Base-by-base conservation (phyloP, 1,140 invertebrate species). In the Zaprionus camerounensis region DNA sequence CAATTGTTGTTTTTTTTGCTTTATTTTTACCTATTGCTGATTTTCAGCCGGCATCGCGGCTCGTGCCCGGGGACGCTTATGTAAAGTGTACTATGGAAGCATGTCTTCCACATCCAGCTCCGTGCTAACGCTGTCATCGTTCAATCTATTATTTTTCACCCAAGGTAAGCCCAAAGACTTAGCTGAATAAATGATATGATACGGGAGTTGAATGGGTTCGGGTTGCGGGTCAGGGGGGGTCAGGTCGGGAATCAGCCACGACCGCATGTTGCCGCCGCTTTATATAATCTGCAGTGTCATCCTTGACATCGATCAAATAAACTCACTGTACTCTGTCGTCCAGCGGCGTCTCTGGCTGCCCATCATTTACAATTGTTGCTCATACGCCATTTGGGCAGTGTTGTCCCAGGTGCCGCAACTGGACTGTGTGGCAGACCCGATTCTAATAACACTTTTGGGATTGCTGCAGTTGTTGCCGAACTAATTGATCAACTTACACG, bases 121-220 rank as follows among this genome's bases (percentile, higher is more conserved):
- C 76, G 85, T 87, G 84, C 82, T 92, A 81, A 83, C 91, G 77
- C 87, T 92, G 80, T 92, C 91, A 82, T 92, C 91, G 80, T 92
- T 92, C 76, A 92, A 92, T 92, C 63, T 92, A 87, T 92, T 92
- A 85, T 92, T 92, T 92, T 92, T 92, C 80, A 92, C 91, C 78
- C 91, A 92, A 92, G 91, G 91, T 92, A 92, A 84, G 82, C 58
- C 41, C 12, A 24, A 65, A 28, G 41, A 67, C 24, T 59, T 41
- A 59, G 20, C 17, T 17, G 38, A 73, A 69, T 38, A 71, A 24
- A 36, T 26, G 24, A 46, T 46, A 44, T 13, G 41, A 46, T 46
- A 17, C 41, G 17, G 17, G 41, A 17, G 41, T 46, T 6, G n/a
- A 17, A 2, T 44, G 41, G 41, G 31, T 34, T 46, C n/a, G 41